Base-by-base conservation (phyloP, 2,797 vertebrate species). In the Neoniphon sammara region DNA sequence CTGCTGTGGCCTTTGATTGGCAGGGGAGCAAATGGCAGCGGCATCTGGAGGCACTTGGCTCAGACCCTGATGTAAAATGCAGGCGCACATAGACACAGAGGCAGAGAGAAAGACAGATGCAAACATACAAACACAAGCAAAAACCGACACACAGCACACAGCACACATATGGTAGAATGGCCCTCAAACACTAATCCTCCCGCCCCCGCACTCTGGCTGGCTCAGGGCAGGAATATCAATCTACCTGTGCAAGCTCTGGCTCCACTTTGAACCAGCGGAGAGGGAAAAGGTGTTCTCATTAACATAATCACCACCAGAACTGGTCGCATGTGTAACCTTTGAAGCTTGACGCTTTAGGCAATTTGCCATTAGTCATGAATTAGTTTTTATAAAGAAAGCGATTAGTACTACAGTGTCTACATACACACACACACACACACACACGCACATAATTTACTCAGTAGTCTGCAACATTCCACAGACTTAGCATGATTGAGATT, bases 11-110 rank as follows among this genome's bases (percentile, higher is more conserved):
- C 66, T 88, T 87, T 93, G 90, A 92, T 91, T 92, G 91, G 84
- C 92, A 92, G 89, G 81, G 83, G 86, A 86, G 87, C 78, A 93
- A 93, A 93, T 92, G 92, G 88, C 91, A 89, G 59, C 71, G 74
- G 78, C 84, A 84, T 92, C 92, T 89, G 83, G 74, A 91, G 91
- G 88, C 87, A 75, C 76, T 86, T 23, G 73, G 75, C 81, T 88
- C 77, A 81, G 79, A 84, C 61, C 67, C 66, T 66, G 74, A 84
- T 86, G 65, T 63, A 72, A 87, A 82, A 84, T 69, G 46, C 75
- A 83, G 62, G 72, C 60, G 61, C 70, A 62, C 72, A 68, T 30
- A 79, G 36, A 70, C 57, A n/a, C 53, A 60, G 9, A 36, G 54
- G 59, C 1, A 4, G 21, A 60, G 11, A 5, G 60, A 81, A 39